Base-by-base conservation (phyloP, 2,888 invertebrate genomes). In the Hypomecis punctinalis region DNA sequence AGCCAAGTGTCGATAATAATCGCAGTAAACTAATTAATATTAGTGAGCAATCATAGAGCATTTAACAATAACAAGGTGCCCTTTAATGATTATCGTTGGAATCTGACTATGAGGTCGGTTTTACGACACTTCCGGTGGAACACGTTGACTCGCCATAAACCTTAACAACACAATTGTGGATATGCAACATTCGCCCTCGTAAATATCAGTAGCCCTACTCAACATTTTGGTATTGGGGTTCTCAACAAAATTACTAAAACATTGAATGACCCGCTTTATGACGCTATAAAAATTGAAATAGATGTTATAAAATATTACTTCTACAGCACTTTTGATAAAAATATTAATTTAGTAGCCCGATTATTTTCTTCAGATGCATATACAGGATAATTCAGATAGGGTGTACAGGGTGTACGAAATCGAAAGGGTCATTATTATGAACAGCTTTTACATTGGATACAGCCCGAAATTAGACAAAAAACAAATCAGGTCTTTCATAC, bases 41-140 rank as follows among this genome's bases (percentile, higher is more conserved):
- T 81, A 81, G 80, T 76, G 75, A 77, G 83, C 85, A 86, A 88
- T 90, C 87, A 90, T 85, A 83, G 84, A 87, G 82, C 86, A 83
- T 86, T 91, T 90, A 87, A 89, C 79, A 87, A 87, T 90, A 92
- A 93, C 90, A 87, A 91, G 91, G 86, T 87, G 86, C 84, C 81
- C 88, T 84, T 88, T 90, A 86, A 87, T 84, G 82, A 86, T 87
- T 91, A 92, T 91, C 90, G 82, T 80, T 74, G 78, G 81, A 88
- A 90, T 90, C 91, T 85, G 65, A 55, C 79, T 83, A 82, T 84
- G 87, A 83, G 80, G 82, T 78, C 72, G 78, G 82, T 81, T 89
- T 66, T 90, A 91, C 80, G 84, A 83, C 83, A 85, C 83, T 90
- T 93, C 92, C 91, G 91, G 84, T 82, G 83, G 82, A 83, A 79